Conservation (phyloP, 2,113 vertebrate species). For the Cacatua alba region DNA sequence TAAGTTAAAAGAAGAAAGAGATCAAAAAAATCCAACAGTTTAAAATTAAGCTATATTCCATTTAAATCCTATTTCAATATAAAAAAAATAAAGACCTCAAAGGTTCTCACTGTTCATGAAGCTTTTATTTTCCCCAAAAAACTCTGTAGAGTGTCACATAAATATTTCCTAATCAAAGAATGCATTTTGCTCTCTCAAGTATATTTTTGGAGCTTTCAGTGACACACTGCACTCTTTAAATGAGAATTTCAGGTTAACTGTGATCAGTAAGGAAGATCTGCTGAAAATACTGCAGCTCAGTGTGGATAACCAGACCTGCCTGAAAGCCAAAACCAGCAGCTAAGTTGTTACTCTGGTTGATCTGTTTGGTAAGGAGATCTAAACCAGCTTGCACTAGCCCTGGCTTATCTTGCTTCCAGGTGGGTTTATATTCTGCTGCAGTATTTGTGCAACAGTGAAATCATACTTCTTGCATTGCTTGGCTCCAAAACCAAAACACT, state of each 20-base stretch:
- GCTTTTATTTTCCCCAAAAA: background rate
- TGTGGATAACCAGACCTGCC: background rate
- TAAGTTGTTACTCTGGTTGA: background rate
- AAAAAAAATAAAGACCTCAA: background rate
- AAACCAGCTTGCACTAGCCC: background rate
- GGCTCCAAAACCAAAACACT: background rate
- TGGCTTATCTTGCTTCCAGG: background rate
- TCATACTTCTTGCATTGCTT: background rate
- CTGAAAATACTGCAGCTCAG: background rate
- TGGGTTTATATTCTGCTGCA: background rate
- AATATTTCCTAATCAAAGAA: background rate
- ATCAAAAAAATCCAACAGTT: background rate
- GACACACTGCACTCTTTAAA: background rate
- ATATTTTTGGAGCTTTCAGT: background rate
- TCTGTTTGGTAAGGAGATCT: background rate
- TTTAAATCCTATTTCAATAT: background rate
- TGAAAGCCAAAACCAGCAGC: background rate
- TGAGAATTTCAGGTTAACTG: background rate
- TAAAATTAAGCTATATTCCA: background rate
- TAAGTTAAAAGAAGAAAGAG: background rate
- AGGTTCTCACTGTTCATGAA: background rate
- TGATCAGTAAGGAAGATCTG: background rate
- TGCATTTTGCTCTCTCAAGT: background rate
- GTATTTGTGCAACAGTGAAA: background rate
- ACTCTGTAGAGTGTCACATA: background rate